Evolutionary conservation across 2,113 vertebrate species (phyloP).

Genomic region (Sphaerodactylus townsendi): DNA sequence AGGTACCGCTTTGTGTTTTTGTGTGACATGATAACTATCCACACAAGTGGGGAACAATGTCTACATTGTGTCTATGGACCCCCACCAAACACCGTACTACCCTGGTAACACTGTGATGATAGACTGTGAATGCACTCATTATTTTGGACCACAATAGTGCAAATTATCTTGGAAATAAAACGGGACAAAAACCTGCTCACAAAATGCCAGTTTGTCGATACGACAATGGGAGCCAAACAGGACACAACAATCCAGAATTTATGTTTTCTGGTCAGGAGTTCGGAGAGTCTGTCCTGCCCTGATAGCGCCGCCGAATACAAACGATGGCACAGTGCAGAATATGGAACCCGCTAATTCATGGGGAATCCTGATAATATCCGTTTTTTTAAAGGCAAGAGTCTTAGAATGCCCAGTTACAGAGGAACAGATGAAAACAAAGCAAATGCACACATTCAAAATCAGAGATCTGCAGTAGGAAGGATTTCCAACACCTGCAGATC

Average conservation of each 20-base stretch:
- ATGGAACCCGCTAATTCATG: background rate
- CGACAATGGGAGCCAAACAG: constrained; percentile 30
- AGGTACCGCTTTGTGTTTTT: background rate
- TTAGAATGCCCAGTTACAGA: too few relatives aligned
- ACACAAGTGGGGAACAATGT: constrained; percentile 43
- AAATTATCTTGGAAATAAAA: constrained; percentile 38
- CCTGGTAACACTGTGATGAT: constrained; percentile 37
- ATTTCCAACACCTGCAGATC: too few relatives aligned
- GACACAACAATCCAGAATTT: background rate
- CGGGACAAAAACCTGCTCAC: constrained; percentile 17
- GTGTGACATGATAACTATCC: constrained; percentile 11
- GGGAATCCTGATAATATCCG: background rate
- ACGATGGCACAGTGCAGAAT: background rate
- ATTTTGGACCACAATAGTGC: constrained; percentile 60
- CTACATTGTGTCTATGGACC: constrained; percentile 42
- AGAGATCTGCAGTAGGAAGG: too few relatives aligned
- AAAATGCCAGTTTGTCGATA: constrained; percentile 36
- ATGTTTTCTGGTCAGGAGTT: constrained; percentile 14
- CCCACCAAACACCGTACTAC: constrained; percentile 26
- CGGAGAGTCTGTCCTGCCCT: too few relatives aligned
- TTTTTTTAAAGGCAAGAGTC: too few relatives aligned
- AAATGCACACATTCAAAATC: background rate
- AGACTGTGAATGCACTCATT: constrained; percentile 52
- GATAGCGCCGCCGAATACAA: background rate
- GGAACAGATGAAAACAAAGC: background rate